Conservation (phyloP, 2,113 vertebrate species). For the Ophthalmolycus amberensis region DNA sequence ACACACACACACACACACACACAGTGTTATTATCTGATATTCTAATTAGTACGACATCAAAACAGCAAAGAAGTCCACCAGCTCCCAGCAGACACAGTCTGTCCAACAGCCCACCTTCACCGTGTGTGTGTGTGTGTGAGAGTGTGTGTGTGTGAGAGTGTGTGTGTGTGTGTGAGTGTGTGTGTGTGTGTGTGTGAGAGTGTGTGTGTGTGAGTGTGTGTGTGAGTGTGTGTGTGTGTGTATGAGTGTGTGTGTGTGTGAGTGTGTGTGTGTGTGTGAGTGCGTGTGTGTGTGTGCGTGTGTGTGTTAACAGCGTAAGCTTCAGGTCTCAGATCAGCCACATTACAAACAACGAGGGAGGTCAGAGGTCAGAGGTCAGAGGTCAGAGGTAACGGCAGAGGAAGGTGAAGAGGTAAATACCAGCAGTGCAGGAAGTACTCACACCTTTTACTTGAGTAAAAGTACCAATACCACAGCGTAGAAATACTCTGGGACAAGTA, state of each 20-base stretch:
- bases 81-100: slow-evolving; percentile 63
- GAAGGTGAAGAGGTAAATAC: neutral
- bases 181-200: slow-evolving; percentile 3
- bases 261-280: slow-evolving; percentile 19
- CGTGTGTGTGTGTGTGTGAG: slow-evolving; percentile 26
- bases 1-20: slow-evolving; percentile 42
- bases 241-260: neutral
- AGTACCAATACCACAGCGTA: neutral
- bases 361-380: slow-evolving; percentile 1
- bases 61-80: slow-evolving; percentile 68
- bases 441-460: neutral
- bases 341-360: neutral
- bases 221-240: neutral
- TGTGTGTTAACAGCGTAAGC: neutral
- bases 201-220: slow-evolving; percentile 2
- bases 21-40: slow-evolving; percentile 56
- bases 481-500: neutral
- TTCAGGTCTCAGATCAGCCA: neutral
- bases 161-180: slow-evolving; percentile 13
- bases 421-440: neutral
- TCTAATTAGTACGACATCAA: slow-evolving; percentile 76
- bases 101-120: slow-evolving; percentile 71
- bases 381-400: neutral
- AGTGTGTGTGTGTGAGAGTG: slow-evolving; percentile 16
- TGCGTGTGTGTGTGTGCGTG: slow-evolving; percentile 15